Evolutionary conservation across 1,140 invertebrate genomes (phyloP).

Genomic region (Cotesia vestalis): DNA sequence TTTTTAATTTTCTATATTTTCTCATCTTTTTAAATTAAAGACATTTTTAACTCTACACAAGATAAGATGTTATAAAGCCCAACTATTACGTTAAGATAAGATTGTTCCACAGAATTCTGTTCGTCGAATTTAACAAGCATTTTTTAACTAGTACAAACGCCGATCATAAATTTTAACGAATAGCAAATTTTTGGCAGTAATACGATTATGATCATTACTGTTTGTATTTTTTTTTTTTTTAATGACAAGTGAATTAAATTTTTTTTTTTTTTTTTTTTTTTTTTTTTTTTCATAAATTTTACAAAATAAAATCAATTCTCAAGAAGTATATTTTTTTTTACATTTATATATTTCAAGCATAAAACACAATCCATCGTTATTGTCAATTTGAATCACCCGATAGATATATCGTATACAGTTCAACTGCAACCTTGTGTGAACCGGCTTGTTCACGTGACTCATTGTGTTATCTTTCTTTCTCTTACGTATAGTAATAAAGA

Average conservation of each 20-base stretch:
- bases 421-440: constrained; percentile 40
- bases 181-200: too few species aligned
- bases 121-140: too few species aligned
- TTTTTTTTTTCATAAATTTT: background rate
- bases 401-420: constrained; percentile 40
- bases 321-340: background rate
- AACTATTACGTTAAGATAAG: too few species aligned
- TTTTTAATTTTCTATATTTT: too few species aligned
- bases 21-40: too few species aligned
- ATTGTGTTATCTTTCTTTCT: constrained; percentile 30
- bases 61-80: too few species aligned
- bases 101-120: too few species aligned
- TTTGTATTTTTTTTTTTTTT: too few species aligned
- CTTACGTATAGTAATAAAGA: background rate
- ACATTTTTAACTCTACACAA: too few species aligned
- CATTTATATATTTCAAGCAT: background rate
- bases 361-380: background rate
- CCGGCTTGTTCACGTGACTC: constrained; percentile 50
- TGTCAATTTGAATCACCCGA: constrained; percentile 44
- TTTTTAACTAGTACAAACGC: too few species aligned
- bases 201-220: too few species aligned
- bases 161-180: too few species aligned
- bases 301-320: background rate
- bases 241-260: background rate
- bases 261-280: background rate